Evolutionary conservation across 1,140 invertebrate species (phyloP).

Genomic region (Magallana gigas): DNA sequence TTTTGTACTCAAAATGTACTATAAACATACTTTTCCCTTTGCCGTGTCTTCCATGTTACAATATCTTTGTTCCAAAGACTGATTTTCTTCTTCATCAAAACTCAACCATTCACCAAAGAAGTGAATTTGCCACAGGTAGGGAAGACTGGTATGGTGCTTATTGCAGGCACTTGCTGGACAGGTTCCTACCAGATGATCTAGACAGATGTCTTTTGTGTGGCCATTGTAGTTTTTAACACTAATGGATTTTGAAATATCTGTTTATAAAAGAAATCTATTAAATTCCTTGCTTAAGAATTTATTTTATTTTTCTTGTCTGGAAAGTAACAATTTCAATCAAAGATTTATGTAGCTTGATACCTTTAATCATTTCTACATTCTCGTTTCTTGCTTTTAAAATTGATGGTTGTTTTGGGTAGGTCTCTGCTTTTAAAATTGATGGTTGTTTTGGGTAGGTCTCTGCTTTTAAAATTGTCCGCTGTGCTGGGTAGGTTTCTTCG

Average conservation of each 20-base stretch:
- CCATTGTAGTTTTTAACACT: neutral
- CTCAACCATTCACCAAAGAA: conserved; percentile 19
- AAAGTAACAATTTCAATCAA: no score
- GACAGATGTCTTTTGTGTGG: conserved; percentile 27
- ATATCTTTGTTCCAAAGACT: conserved; percentile 17
- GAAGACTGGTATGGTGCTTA: conserved; percentile 9
- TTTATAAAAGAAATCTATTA: neutral
- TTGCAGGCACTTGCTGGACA: neutral
- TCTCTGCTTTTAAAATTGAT: no score
- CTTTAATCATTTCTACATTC: no score
- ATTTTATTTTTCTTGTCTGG: no score
- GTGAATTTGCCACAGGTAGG: conserved; percentile 45
- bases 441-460: no score
- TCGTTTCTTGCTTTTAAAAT: no score
- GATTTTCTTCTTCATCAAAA: conserved; percentile 31
- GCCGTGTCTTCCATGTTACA: neutral
- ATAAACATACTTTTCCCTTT: neutral
- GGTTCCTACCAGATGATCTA: neutral
- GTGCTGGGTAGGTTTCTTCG: no score
- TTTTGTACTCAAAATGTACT: no score
- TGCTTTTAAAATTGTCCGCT: no score
- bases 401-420: no score
- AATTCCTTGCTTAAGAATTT: no score
- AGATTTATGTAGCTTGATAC: neutral
- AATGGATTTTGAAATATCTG: neutral